A percentile compares a stretch with the other conserved stretches of the same genome.
Evolutionary conservation across 1,140 invertebrate genomes (phyloP).

Genomic region (Chironomus striatipennis): DNA sequence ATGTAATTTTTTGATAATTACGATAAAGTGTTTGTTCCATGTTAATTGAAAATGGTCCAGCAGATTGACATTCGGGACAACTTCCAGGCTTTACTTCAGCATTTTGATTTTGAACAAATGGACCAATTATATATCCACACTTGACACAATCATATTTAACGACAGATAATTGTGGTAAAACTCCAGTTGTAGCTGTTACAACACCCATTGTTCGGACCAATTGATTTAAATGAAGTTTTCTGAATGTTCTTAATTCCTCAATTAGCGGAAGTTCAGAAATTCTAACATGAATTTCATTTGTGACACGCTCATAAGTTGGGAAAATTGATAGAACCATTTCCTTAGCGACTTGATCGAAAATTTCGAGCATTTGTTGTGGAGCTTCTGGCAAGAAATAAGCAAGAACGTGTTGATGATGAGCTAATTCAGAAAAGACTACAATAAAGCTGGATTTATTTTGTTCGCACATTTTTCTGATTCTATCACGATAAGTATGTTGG

Average conservation of each 20-base stretch:
- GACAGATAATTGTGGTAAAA: constrained; percentile 89
- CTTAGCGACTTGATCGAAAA: constrained; percentile 93
- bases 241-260: constrained; percentile 90
- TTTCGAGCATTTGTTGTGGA: constrained; percentile 89
- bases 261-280: constrained; percentile 92
- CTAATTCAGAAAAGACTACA: constrained; percentile 87
- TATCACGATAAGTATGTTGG: constrained; percentile 85
- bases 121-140: constrained; percentile 91
- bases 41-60: constrained; percentile 90
- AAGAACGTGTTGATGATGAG: constrained; percentile 81
- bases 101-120: constrained; percentile 89
- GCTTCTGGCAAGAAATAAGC: constrained; percentile 97
- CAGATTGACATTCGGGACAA: constrained; percentile 96
- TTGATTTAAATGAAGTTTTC: constrained; percentile 95
- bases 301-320: constrained; percentile 92
- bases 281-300: constrained; percentile 85
- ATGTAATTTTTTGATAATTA: constrained; percentile 96
- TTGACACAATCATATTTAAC: constrained; percentile 97
- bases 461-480: constrained; percentile 92
- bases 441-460: constrained; percentile 84
- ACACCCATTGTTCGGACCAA: constrained; percentile 89
- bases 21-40: constrained; percentile 96
- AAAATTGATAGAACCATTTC: constrained; percentile 91
- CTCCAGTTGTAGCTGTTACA: constrained; percentile 90
- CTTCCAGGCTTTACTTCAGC: constrained; percentile 90